Evolutionary conservation across 2,888 invertebrate genomes (phyloP), one percentile per base, ranked within the genome.

Genomic region (Leucophenga maculata): DNA sequence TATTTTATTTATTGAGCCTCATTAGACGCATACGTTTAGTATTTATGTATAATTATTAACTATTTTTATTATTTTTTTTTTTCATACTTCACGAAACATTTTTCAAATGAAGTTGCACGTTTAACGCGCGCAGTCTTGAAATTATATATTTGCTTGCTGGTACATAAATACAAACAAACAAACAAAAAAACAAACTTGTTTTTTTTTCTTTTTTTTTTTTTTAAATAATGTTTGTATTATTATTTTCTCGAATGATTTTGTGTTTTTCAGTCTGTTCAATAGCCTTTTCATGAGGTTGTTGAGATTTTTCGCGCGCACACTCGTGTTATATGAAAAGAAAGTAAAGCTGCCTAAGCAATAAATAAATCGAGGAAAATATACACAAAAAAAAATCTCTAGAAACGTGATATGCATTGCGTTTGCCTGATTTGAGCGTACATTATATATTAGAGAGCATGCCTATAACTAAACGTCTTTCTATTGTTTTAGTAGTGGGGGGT

Each of bases 21-120:
- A 79, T 78, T 82, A 74, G 74, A 69, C 65, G 71, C 71, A 39
- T 65, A 60, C 67, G 62, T 48, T 50, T 62, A 32, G 62, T 62
- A 39, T 62, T 62, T 62, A 31, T 39, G 14, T n/a, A 31, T 60
- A 3, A 31, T 31, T 60, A 26, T 60, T 11, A 39, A 20, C 44
- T 70, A 69, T 68, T 68, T 72, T 57, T 69, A 69, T 16, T 62
- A 18, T 69, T 57, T 68, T 65, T 57, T 69, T 69, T 71, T 68
- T 62, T 4, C 26, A 26, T 69, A 74, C 79, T 73, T 79, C 73
- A 73, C 72, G 74, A 76, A 50, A 60, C 20, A 54, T 44, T 69
- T 20, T 65, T 66, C 22, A 54, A 22, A 22, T 20, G 22, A 57
- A 4, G 57, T 50, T 14, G 14, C 59, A 59, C 26, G 59, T 59